Evolutionary conservation across 2,888 invertebrate species (phyloP).

Genomic region (Eledona agricola): DNA sequence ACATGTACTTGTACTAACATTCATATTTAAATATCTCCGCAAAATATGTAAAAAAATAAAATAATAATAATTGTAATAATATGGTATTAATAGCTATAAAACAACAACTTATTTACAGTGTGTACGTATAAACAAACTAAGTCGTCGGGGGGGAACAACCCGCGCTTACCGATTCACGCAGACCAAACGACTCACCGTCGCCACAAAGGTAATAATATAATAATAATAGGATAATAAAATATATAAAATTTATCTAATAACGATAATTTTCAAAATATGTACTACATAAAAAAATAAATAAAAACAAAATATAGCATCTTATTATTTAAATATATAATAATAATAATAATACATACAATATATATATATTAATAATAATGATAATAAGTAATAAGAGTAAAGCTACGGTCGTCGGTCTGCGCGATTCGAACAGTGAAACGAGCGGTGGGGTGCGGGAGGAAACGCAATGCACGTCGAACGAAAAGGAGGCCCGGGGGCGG

Average conservation of each 20-base stretch:
- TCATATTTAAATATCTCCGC: slow-evolving; percentile 64
- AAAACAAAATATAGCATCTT: slow-evolving; percentile 61
- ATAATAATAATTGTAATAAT: slow-evolving; percentile 63
- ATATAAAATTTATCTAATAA: slow-evolving; percentile 62
- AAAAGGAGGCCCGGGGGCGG: slow-evolving; percentile 28
- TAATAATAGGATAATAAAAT: slow-evolving; percentile 58
- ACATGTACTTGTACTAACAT: slow-evolving; percentile 64
- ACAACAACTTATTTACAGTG: slow-evolving; percentile 64
- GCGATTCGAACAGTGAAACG: slow-evolving; percentile 43
- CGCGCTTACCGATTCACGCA: slow-evolving; percentile 49
- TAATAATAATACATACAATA: slow-evolving; percentile 55
- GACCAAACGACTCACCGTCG: slow-evolving; percentile 44
- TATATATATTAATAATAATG: slow-evolving; percentile 40
- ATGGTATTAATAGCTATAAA: slow-evolving; percentile 64
- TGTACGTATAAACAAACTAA: slow-evolving; percentile 62
- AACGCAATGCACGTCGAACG: slow-evolving; percentile 33
- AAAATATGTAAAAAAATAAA: slow-evolving; percentile 66
- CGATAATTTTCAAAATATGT: slow-evolving; percentile 60
- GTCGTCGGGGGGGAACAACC: slow-evolving; percentile 47
- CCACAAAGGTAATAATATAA: slow-evolving; percentile 47
- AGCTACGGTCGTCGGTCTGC: slow-evolving; percentile 50
- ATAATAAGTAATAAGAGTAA: slow-evolving; percentile 55
- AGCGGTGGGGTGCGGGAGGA: slow-evolving; percentile 43
- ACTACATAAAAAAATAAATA: slow-evolving; percentile 63
- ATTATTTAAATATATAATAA: slow-evolving; percentile 50